Conservation (phyloP, 2,797 vertebrate species). For the Myotis planiceps region DNA sequence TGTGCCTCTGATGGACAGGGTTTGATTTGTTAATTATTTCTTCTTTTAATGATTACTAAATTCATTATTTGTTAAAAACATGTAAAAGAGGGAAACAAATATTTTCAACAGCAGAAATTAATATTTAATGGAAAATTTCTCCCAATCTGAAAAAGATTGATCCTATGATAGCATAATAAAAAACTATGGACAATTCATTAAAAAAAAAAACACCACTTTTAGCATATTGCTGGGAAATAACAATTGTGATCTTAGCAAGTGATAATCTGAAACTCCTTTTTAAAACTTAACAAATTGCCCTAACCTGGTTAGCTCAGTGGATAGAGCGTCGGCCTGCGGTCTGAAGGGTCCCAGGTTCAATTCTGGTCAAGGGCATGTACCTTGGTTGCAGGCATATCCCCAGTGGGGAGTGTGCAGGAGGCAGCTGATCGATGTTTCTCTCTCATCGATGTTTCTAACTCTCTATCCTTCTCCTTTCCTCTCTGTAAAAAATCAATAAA, state of each 20-base stretch:
- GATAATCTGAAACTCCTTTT: background rate
- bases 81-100: background rate
- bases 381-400: too few species aligned
- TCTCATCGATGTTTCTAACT: too few species aligned
- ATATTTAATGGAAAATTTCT: background rate
- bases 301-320: too few species aligned
- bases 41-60: background rate
- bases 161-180: background rate
- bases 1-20: conserved; percentile 50
- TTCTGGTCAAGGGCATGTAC: too few species aligned
- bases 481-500: too few species aligned
- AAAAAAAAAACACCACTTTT: background rate
- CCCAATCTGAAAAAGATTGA: background rate
- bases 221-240: background rate
- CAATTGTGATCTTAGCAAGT: background rate
- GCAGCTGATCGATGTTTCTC: too few species aligned
- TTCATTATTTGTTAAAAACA: background rate
- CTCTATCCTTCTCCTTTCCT: too few species aligned
- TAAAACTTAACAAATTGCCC: background rate
- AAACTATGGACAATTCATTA: background rate
- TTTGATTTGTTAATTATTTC: conserved; percentile 1
- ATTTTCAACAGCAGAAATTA: background rate
- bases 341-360: too few species aligned
- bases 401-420: too few species aligned
- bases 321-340: too few species aligned